phyloP scores from a whole-genome alignment of 2,888 invertebrate genomes.

The Meganola albula region DNA sequence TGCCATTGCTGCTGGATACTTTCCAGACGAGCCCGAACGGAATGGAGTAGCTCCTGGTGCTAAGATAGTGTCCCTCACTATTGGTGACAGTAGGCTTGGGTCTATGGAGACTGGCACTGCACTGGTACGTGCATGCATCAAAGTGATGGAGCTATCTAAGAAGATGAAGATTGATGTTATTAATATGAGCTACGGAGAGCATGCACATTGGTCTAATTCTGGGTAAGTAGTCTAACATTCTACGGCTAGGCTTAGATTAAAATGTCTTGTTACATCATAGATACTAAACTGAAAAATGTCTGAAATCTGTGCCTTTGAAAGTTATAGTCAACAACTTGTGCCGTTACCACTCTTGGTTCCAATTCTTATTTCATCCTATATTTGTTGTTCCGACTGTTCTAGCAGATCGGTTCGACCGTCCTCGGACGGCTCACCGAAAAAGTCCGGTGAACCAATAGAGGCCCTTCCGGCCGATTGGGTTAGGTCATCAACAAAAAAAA shows the following conservation, averaged over 20 bases:
- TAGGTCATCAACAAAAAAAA: no score
- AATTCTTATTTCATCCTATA: not conserved
- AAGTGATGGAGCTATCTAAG: conserved; percentile 85
- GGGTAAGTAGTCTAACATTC: conserved; percentile 79
- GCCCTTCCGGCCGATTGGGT: no score
- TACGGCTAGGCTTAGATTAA: no score
- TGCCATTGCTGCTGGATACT: conserved; percentile 94
- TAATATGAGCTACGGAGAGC: conserved; percentile 99
- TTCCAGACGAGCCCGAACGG: conserved; percentile 89
- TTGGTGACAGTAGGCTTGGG: conserved; percentile 94
- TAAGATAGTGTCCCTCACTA: conserved; percentile 93
- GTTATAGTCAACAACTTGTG: no score
- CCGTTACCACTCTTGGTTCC: no score
- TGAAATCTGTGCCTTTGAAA: no score
- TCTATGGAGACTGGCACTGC: conserved; percentile 98
- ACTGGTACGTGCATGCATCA: conserved; percentile 92
- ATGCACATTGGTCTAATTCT: conserved; percentile 92
- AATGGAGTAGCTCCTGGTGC: conserved; percentile 99
- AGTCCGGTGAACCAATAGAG: no score
- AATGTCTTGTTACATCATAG: no score
- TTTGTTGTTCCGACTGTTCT: no score
- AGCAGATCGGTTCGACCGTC: no score
- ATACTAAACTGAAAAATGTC: no score
- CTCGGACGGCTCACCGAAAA: no score
- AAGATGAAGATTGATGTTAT: conserved; percentile 87